Percentiles rank a stretch among this genome's conserved stretches.
Conservation (phyloP, 1,140 invertebrate genomes). For the Bactericera cockerelli region DNA sequence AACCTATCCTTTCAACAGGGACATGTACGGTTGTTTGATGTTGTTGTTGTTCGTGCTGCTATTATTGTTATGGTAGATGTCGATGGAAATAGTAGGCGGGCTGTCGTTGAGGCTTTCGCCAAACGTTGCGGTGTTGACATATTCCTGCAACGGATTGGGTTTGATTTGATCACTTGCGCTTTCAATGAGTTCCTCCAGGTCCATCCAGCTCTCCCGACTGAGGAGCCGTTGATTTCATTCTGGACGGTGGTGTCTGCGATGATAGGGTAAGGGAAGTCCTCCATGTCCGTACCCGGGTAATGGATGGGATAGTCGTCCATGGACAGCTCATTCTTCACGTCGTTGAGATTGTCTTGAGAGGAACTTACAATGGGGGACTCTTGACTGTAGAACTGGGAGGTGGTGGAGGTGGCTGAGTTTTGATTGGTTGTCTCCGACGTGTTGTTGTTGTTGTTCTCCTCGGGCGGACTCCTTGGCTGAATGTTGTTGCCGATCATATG, state of each 20-base stretch:
- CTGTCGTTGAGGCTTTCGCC: not conserved
- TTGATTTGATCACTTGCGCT: conserved; percentile 31
- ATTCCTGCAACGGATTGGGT: conserved; percentile 30
- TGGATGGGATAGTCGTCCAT: conserved; percentile 27
- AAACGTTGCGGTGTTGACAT: not conserved
- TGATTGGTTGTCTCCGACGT: conserved; percentile 24
- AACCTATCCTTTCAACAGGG: conserved; percentile 36
- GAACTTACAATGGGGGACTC: conserved; percentile 25
- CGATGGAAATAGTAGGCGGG: not conserved
- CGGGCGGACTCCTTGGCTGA: conserved; percentile 31
- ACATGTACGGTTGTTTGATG: conserved; percentile 35
- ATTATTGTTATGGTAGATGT: conserved; percentile 7
- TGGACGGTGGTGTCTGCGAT: conserved; percentile 72
- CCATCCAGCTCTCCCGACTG: conserved; percentile 61
- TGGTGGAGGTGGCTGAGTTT: conserved; percentile 31
- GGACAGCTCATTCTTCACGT: conserved; percentile 18
- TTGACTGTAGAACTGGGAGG: conserved; percentile 5
- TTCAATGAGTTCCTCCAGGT: conserved; percentile 68
- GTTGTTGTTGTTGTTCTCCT: conserved; percentile 37
- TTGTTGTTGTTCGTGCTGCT: conserved; percentile 13
- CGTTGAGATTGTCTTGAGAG: conserved; percentile 17
- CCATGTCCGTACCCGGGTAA: conserved; percentile 49
- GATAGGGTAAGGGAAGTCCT: conserved; percentile 73
- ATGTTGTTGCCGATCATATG: conserved; percentile 49
- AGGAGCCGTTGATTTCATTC: conserved; percentile 37